Percentiles rank a stretch among this genome's conserved stretches.
These are phyloP conservation scores for Charina bottae DNA, from an alignment of 2,113 vertebrate genomes.

Conservation along the genomic window DNA sequence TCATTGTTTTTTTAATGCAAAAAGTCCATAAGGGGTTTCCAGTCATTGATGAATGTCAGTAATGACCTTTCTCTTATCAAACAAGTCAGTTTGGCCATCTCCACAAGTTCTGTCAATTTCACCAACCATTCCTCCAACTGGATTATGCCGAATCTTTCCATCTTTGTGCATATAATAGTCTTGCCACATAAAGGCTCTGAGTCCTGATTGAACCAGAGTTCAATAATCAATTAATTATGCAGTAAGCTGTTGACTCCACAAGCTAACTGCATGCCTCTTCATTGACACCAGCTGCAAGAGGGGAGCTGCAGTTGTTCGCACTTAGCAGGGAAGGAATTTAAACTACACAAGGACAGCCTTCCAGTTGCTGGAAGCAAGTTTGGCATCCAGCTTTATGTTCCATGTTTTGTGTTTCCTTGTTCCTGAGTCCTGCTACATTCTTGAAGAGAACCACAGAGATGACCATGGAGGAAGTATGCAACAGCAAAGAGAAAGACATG, in stretches of 20 bases:
- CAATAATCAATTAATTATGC: neutral
- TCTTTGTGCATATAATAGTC: too few relatives aligned
- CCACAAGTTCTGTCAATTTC: neutral
- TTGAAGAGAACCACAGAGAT: neutral
- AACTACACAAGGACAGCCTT: neutral
- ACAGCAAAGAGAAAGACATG: neutral
- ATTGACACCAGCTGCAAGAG: neutral
- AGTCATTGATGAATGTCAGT: neutral
- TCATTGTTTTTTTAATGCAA: neutral
- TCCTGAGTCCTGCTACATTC: neutral
- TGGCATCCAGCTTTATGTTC: neutral
- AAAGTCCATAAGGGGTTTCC: neutral
- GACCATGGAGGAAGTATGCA: neutral
- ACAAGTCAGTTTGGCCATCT: neutral
- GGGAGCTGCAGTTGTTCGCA: neutral
- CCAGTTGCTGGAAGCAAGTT: neutral
- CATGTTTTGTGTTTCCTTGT: neutral
- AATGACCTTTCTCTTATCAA: neutral
- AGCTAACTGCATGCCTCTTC: neutral
- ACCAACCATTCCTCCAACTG: neutral
- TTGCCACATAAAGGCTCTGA: neutral
- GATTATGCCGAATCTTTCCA: neutral
- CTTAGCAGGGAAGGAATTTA: neutral
- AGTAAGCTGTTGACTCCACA: neutral
- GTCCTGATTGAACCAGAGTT: neutral